Evolutionary conservation across 2,797 vertebrate species (phyloP).

Genomic region (Acrossocheilus wenchowensis): DNA sequence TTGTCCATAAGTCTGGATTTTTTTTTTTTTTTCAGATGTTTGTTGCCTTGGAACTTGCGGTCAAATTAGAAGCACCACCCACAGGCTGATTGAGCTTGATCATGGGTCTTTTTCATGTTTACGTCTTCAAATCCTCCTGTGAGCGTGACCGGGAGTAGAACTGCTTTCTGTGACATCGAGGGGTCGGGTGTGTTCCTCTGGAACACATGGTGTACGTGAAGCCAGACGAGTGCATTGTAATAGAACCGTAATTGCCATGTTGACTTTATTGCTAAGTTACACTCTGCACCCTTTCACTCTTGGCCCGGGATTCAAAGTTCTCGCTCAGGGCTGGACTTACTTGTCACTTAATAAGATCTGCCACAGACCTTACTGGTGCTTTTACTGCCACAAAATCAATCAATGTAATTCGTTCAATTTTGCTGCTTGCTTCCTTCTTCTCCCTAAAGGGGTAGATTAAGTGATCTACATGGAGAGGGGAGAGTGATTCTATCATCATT

Average conservation of each 20-base stretch:
- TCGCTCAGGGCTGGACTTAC: constrained; percentile 39
- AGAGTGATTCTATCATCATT: constrained; percentile 56
- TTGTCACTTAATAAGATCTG: constrained; percentile 60
- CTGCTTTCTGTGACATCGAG: constrained; percentile 20
- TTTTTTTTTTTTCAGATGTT: not conserved
- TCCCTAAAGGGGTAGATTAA: constrained; percentile 30
- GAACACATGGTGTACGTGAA: constrained; percentile 9
- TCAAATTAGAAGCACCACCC: constrained; percentile 32
- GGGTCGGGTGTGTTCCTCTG: constrained; percentile 29
- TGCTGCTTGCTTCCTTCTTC: constrained; percentile 49
- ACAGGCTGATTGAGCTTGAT: constrained; percentile 5
- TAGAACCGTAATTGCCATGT: constrained; percentile 31
- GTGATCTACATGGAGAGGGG: constrained; percentile 18
- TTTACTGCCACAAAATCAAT: constrained; percentile 56
- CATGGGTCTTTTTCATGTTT: constrained; percentile 25
- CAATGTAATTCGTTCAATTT: constrained; percentile 62
- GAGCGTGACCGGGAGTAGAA: not conserved
- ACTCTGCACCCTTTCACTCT: constrained; percentile 29
- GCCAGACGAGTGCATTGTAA: constrained; percentile 41
- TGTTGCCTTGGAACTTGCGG: not conserved
- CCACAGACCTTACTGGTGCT: constrained; percentile 43
- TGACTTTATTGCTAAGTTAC: constrained; percentile 54
- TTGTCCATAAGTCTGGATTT: not conserved
- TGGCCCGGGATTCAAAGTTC: constrained; percentile 49
- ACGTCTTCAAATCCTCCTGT: constrained; percentile 19